These are phyloP conservation scores for Labeo calbasu DNA, from an alignment of 2,797 vertebrate genomes.

Conservation along the genomic window DNA sequence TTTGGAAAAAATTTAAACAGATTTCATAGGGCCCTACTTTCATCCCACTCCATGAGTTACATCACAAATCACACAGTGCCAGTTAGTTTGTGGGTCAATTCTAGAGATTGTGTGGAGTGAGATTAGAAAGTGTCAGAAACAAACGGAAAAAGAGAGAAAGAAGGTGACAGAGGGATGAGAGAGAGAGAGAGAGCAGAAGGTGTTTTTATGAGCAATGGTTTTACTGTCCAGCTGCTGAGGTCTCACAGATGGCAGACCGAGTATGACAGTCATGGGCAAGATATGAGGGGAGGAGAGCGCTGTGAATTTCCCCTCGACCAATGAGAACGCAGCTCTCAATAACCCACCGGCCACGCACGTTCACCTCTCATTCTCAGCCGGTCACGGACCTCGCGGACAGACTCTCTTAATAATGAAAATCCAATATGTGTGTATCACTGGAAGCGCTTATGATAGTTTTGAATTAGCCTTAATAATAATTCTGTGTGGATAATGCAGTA, in stretches of 20 bases:
- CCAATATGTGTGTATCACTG: conserved; percentile 28
- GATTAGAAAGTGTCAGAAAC: conserved; percentile 5
- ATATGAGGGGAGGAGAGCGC: conserved; percentile 21
- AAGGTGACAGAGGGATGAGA: conserved; percentile 8
- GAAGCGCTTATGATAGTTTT: background rate
- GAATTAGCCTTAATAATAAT: conserved; percentile 40
- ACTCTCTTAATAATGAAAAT: conserved; percentile 47
- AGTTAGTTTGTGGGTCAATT: conserved; percentile 38
- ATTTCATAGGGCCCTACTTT: background rate
- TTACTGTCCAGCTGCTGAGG: conserved; percentile 56
- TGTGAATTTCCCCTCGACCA: conserved; percentile 22
- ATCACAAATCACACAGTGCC: conserved; percentile 6
- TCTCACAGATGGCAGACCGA: conserved; percentile 44
- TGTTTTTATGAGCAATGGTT: conserved; percentile 57
- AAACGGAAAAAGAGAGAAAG: conserved; percentile 19
- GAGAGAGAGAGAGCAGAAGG: conserved; percentile 29
- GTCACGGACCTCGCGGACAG: background rate
- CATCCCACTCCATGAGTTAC: background rate
- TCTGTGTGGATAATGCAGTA: background rate
- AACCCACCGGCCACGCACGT: conserved; percentile 3
- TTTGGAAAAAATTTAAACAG: no score
- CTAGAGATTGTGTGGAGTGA: conserved; percentile 1
- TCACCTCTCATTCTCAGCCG: conserved; percentile 17
- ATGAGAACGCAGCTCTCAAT: conserved; percentile 9
- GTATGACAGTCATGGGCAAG: conserved; percentile 43